Percentiles rank a stretch among this genome's conserved stretches.
Conservation (phyloP, 1,140 invertebrate genomes). For the Lepidotrigona ventralis region DNA sequence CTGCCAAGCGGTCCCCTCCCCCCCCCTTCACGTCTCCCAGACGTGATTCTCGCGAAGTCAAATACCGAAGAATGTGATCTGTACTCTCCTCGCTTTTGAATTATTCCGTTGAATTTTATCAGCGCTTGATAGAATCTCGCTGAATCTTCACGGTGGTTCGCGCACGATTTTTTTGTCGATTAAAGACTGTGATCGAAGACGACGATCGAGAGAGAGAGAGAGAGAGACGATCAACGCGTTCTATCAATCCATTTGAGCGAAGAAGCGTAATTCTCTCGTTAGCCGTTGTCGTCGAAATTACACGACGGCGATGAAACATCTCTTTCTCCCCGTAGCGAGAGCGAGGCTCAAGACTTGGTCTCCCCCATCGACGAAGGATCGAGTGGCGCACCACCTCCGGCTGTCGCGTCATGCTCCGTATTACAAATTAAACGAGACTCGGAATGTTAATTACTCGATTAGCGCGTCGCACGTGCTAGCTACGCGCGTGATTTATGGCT, state of each 20-base stretch:
- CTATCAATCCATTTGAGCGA: no score
- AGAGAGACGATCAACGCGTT: no score
- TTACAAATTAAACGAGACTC: slow-evolving; percentile 62
- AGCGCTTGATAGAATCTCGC: no score
- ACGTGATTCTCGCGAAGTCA: not conserved
- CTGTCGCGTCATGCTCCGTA: slow-evolving; percentile 27
- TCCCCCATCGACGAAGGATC: not conserved
- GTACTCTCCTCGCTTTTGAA: not conserved
- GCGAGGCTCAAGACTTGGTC: not conserved
- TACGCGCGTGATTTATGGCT: slow-evolving; percentile 56
- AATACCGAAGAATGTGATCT: not conserved
- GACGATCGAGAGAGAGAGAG: no score
- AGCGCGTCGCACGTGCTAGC: slow-evolving; percentile 56
- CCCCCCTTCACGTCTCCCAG: not conserved
- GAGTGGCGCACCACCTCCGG: slow-evolving; percentile 8
- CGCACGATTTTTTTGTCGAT: no score
- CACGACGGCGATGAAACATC: not conserved
- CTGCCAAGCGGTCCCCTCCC: slow-evolving; percentile 34
- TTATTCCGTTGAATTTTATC: not conserved
- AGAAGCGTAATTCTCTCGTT: not conserved
- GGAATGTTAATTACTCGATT: slow-evolving; percentile 68
- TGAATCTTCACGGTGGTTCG: no score
- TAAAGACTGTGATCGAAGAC: no score
- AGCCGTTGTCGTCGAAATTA: not conserved
- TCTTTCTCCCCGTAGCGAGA: no score